Conservation (phyloP, 1,140 invertebrate species). For the Trachymyrmex septentrionalis region DNA sequence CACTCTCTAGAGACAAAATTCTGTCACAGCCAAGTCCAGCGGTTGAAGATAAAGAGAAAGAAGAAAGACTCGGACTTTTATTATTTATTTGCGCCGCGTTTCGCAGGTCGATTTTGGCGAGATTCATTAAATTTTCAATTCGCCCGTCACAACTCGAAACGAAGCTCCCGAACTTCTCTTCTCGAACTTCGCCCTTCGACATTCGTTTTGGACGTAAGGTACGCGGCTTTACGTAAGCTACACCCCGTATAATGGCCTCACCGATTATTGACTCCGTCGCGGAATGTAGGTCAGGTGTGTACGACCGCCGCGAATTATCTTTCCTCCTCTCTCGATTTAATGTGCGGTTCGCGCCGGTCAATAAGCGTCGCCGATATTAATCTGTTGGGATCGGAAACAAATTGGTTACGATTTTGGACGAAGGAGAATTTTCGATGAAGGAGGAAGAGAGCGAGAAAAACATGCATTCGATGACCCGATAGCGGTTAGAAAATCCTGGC, state of each 20-base stretch:
- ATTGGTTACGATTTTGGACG: not conserved
- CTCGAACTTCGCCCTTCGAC: not conserved
- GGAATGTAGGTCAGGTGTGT: conserved; percentile 62
- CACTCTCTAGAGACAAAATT: not conserved
- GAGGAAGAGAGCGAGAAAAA: conserved; percentile 27
- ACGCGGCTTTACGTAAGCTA: conserved; percentile 26
- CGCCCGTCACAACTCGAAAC: not conserved
- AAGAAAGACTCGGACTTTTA: not conserved
- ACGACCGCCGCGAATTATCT: conserved; percentile 57
- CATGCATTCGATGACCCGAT: not conserved
- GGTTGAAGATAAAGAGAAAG: not conserved
- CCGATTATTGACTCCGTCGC: conserved; percentile 53
- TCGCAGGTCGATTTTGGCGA: not conserved
- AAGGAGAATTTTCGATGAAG: too few species aligned
- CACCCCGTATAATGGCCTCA: conserved; percentile 57
- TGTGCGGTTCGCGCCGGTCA: not conserved
- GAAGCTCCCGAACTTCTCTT: not conserved
- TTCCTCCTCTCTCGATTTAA: conserved; percentile 51
- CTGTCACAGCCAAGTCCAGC: not conserved
- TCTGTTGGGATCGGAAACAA: not conserved
- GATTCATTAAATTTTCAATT: conserved; percentile 4
- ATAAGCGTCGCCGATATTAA: not conserved
- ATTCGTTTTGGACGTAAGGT: not conserved
- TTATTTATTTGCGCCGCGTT: conserved; percentile 18
- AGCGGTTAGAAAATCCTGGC: conserved; percentile 5